Conservation (phyloP, 2,888 invertebrate species). For the Phengaris alcon region DNA sequence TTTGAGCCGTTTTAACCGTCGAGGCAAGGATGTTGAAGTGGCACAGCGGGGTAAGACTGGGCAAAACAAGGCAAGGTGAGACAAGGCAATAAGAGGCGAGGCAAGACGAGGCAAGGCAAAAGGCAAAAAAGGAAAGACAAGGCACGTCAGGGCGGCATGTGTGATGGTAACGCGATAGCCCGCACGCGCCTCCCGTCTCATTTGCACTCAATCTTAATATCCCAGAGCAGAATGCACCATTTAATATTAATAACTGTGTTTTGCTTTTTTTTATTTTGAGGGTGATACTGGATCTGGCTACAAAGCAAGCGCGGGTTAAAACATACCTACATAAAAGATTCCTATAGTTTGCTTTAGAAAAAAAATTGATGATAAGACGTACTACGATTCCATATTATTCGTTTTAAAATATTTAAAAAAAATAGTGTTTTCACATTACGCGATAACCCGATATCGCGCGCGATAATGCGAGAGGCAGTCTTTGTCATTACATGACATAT, state of each 20-base stretch:
- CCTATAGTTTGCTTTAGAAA: too few relatives aligned
- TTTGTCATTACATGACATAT: too few relatives aligned
- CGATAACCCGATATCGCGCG: too few relatives aligned
- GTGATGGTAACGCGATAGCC: constrained; percentile 22
- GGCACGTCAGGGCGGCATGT: constrained; percentile 48
- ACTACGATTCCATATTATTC: too few relatives aligned
- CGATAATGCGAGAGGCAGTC: too few relatives aligned
- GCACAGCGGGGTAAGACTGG: neutral
- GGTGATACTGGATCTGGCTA: constrained; percentile 16
- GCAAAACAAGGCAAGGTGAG: neutral
- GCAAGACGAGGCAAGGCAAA: constrained; percentile 45
- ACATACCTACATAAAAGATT: too few relatives aligned
- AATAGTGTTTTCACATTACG: too few relatives aligned
- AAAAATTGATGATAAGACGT: too few relatives aligned
- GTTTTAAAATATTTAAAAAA: too few relatives aligned
- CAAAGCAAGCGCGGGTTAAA: neutral
- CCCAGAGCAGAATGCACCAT: constrained; percentile 65
- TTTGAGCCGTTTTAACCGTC: too few relatives aligned
- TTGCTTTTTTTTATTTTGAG: constrained; percentile 49
- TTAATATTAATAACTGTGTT: constrained; percentile 63
- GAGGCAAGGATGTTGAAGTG: neutral
- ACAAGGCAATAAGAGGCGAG: too few relatives aligned
- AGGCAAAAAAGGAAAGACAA: constrained; percentile 37
- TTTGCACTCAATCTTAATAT: constrained; percentile 66
- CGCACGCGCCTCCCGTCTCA: constrained; percentile 33